Base-by-base conservation (phyloP, 53 echinoderm and acorn worm species). In the Paelopatides confundens region DNA sequence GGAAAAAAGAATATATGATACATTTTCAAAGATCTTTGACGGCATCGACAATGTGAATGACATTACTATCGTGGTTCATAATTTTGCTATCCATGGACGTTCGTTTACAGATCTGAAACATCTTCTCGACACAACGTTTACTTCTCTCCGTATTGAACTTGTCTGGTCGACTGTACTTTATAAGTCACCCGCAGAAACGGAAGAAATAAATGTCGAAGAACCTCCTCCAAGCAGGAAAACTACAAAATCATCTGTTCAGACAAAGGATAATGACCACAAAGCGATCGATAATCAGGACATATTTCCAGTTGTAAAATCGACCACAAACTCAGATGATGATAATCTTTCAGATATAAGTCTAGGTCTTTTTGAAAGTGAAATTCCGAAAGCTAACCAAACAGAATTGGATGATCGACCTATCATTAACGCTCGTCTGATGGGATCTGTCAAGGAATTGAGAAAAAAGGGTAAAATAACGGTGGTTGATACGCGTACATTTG, bases 71-170 rank as follows among this genome's bases (percentile, higher is more conserved):
- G 62, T 65, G 84, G 15, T 83, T 5, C 63, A 65, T 24, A 63
- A 83, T 30, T 64, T 83, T 65, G 84, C 84, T 21, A 50, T 79
- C 31, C 49, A 51, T 48, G 79, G 79, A 13, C 51, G 15, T 12
- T 50, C 79, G 17, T 79, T 79, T 4, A 79, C 26, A 33, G 51
- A 79, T 21, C 79, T 79, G 47, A 79, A 79, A 30, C 51, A 53
- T 17, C 79, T 79, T 33, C 50, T 79, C 10, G 51, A 79, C 34
- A 34, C 52, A 14, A 52, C 79, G 17, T 79, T 79, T 48, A 48
- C 6, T 14, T 18, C 10, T 24, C 49, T 51, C 18, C 29, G 26
- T 24, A 79, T 51, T 3, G 33, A 50, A 0, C 53, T 79, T 15
- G 52, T 11, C 30, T 79, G 79, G 79, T 79, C 79, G 5, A 31